A percentile compares a stretch with the other conserved stretches of the same genome.
These are phyloP conservation scores for Stegodyphus dumicola DNA, from an alignment of 1,140 invertebrate species.

Conservation along the genomic window DNA sequence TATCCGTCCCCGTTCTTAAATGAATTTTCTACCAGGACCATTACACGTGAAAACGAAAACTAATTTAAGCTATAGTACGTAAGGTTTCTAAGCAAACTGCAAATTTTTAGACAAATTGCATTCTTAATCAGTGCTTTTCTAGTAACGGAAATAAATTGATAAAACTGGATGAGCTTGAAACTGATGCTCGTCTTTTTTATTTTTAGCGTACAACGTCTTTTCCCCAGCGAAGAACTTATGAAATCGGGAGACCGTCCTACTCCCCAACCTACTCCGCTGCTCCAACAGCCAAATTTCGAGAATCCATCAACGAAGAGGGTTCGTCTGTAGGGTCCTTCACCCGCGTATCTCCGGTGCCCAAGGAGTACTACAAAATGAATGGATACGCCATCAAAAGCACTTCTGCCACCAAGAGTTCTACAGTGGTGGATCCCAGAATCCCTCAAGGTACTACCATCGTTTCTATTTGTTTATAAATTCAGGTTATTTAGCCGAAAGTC, in stretches of 20 bases:
- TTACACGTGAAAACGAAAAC: too few relatives aligned
- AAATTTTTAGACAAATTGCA: too few relatives aligned
- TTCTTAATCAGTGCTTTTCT: too few relatives aligned
- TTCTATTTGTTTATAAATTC: too few relatives aligned
- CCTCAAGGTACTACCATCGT: constrained; percentile 12
- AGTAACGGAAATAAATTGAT: too few relatives aligned
- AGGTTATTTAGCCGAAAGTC: too few relatives aligned
- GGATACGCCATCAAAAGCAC: constrained; percentile 35
- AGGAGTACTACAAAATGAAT: constrained; percentile 44
- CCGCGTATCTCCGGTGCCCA: not conserved
- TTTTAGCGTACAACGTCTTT: constrained; percentile 23
- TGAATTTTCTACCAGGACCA: too few relatives aligned
- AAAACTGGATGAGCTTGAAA: not conserved
- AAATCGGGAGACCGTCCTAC: not conserved
- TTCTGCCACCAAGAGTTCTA: constrained; percentile 35
- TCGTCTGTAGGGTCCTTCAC: constrained; percentile 13
- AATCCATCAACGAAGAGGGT: not conserved
- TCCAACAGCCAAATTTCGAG: not conserved
- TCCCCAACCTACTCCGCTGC: not conserved
- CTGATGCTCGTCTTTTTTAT: not conserved
- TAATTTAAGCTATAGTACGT: too few relatives aligned
- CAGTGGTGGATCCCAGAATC: not conserved
- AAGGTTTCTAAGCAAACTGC: too few relatives aligned
- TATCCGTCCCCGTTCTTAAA: too few relatives aligned
- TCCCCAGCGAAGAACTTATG: not conserved